A percentile compares a stretch with the other conserved stretches of the same genome.
Evolutionary conservation across 2,113 vertebrate genomes (phyloP).

Genomic region (Paraplagusia blochii): DNA sequence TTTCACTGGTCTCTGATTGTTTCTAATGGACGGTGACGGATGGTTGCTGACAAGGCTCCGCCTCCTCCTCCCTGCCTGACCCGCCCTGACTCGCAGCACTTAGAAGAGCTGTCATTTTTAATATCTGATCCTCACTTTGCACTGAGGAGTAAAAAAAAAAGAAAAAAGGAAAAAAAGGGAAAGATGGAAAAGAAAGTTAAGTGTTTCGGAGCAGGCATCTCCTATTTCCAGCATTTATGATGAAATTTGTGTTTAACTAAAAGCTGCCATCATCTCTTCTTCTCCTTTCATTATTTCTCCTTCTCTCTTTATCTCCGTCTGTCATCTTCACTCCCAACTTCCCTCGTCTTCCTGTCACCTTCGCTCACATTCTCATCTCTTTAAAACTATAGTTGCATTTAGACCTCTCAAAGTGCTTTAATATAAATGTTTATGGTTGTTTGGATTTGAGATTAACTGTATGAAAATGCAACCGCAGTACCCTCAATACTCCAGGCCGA

Average conservation of each 20-base stretch:
- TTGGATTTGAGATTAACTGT: too few species aligned
- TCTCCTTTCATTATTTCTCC: constrained; percentile 52
- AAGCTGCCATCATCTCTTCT: constrained; percentile 50
- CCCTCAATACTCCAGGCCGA: too few species aligned
- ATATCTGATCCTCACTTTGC: constrained; percentile 96
- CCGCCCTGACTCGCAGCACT: constrained; percentile 98
- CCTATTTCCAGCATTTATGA: constrained; percentile 70
- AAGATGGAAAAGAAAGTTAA: constrained; percentile 81
- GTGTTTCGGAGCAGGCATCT: constrained; percentile 77
- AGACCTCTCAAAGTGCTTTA: too few species aligned
- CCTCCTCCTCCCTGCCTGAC: constrained; percentile 98
- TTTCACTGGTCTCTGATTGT: constrained; percentile 99
- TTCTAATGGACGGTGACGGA: constrained; percentile 99
- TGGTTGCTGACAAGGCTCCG: constrained; percentile 99
- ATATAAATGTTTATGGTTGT: too few species aligned
- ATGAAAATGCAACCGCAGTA: too few species aligned
- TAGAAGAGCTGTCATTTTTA: constrained; percentile 99
- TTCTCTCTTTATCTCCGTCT: constrained; percentile 37
- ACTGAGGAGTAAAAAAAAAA: too few species aligned
- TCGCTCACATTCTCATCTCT: constrained; percentile 35
- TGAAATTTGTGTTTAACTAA: constrained; percentile 93
- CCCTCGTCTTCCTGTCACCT: constrained; percentile 56
- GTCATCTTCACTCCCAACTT: constrained; percentile 44
- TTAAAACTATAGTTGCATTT: not conserved
- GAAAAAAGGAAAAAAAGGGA: too few species aligned